Evolutionary conservation across 2,113 vertebrate species (phyloP).

Genomic region (Xenus cinereus): DNA sequence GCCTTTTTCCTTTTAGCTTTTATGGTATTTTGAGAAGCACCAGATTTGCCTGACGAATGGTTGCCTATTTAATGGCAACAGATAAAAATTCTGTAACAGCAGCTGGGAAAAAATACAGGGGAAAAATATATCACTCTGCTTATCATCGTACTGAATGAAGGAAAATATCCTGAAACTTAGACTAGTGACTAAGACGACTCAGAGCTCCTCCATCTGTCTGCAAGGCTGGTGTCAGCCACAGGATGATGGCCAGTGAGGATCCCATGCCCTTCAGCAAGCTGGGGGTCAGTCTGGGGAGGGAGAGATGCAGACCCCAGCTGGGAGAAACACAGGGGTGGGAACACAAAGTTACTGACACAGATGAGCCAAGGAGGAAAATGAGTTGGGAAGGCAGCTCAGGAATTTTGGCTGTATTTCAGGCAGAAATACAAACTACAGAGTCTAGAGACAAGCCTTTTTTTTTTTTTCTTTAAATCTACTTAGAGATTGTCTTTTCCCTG

Average conservation of each 20-base stretch:
- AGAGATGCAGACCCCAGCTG: background rate
- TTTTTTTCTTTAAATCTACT: background rate
- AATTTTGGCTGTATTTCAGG: background rate
- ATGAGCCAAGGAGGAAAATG: background rate
- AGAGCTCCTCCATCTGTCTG: background rate
- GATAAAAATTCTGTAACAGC: background rate
- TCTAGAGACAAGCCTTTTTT: background rate
- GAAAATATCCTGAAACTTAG: background rate
- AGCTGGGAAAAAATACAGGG: background rate
- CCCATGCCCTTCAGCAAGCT: background rate
- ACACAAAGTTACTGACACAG: background rate
- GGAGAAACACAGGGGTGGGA: background rate
- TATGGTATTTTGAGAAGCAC: background rate
- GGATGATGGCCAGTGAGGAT: background rate
- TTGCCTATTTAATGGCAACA: slow-evolving; percentile 1
- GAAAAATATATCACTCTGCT: background rate
- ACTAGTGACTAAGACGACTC: background rate
- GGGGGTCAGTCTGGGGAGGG: rapidly evolving
- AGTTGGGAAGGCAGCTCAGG: background rate
- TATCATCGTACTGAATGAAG: background rate
- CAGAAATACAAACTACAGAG: background rate
- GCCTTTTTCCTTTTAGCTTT: background rate
- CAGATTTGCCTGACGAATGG: background rate
- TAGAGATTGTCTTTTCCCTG: background rate
- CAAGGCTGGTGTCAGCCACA: rapidly evolving